These are phyloP conservation scores for Hylyphantes graminicola DNA, from an alignment of 1,140 invertebrate genomes.

Conservation along the genomic window DNA sequence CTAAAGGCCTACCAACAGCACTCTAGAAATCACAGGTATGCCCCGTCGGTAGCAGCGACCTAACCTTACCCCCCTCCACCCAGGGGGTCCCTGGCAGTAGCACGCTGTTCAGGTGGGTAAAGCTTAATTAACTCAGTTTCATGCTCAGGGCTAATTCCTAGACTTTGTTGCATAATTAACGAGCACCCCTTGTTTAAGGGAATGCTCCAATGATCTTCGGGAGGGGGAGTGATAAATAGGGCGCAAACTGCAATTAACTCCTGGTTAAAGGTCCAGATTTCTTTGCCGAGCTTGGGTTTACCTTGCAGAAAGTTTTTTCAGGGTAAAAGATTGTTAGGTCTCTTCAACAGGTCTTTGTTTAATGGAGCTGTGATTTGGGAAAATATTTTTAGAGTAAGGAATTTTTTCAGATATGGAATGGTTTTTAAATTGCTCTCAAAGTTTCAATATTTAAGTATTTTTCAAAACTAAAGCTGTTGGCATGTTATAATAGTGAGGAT, in stretches of 20 bases:
- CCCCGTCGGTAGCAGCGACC: background rate
- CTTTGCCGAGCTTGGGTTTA: background rate
- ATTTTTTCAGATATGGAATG: too few relatives aligned
- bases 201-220: constrained; percentile 58
- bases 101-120: constrained; percentile 39
- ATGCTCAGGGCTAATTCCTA: constrained; percentile 60
- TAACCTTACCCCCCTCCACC: constrained; percentile 1
- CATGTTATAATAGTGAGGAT: too few relatives aligned
- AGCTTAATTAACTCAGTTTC: constrained; percentile 61
- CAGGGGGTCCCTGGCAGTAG: background rate
- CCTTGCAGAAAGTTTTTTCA: background rate
- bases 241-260: constrained; percentile 59
- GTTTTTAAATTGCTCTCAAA: too few relatives aligned
- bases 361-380: too few relatives aligned
- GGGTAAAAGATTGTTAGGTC: too few relatives aligned
- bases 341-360: too few relatives aligned
- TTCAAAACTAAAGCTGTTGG: too few relatives aligned
- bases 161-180: constrained; percentile 61
- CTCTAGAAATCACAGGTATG: too few relatives aligned
- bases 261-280: background rate
- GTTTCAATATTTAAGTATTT: too few relatives aligned
- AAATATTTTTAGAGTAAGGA: too few relatives aligned
- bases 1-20: too few relatives aligned
- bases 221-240: constrained; percentile 55
- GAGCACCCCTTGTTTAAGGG: constrained; percentile 28